Base-by-base conservation (phyloP, 2,797 vertebrate genomes). In the Cyprinodon diabolis region DNA sequence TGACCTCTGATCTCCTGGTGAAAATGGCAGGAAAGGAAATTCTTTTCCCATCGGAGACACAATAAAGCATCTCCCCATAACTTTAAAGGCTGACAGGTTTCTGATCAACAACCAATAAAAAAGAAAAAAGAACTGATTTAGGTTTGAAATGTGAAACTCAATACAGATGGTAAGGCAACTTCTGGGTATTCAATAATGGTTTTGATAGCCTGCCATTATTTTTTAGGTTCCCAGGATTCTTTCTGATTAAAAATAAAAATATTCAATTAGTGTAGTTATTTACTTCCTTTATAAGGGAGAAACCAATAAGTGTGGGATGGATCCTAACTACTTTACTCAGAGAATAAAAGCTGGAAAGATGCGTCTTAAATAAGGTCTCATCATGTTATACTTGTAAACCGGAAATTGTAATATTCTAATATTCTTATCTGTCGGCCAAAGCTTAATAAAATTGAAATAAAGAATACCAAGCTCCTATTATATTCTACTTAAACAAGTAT, bases 1-100 rank as follows among this genome's bases (percentile, higher is more conserved):
- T 79, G 72, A 82, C 75, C 72, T 75, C 62, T 80, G 74, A 81
- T 74, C 81, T 74, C 30, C 4, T 2, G 35, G 35, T 19, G 35
- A 45, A 71, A 62, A 12, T 47, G 66, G 47, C 54, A 52, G 74
- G n/a, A 62, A 52, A 74, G 71, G 60, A 76, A 54, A 43, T 65
- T 23, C 4, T 54, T 78, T 74, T 69, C 14, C 37, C 56, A 47
- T 17, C 43, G 58, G 56, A 66, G 70, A 74, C 82, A 83, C 81
- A 74, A 83, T 85, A 72, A 79, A 74, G 57, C 9, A 62, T 78
- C 35, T 49, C 14, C 45, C 57, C 17, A 37, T 23, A 25, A 40
- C 23, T 8, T 15, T 47, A 56, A 70, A 47, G 11, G 21, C 37
- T 21, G 55, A 37, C 2, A 11, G 25, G 15, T 40, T 66, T 76